phyloP scores from a whole-genome alignment of 2,113 vertebrate species.

The Eptesicus fuscus region DNA sequence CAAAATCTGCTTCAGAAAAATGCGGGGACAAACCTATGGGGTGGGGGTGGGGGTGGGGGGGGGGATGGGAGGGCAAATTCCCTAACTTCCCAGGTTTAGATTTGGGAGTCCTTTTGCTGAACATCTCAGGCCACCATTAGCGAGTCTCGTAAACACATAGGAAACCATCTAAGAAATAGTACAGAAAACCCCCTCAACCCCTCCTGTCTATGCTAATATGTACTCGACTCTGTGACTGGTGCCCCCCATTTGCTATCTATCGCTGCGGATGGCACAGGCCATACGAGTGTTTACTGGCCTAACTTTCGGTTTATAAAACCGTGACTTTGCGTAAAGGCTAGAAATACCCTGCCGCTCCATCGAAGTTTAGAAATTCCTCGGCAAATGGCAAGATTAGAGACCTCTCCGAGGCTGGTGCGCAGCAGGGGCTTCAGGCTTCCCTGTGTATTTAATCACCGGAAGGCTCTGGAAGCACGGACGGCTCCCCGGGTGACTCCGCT shows the following conservation, averaged over 20 bases:
- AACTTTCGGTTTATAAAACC: background rate
- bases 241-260: too few relatives aligned
- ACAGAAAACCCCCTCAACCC: background rate
- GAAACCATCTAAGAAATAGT: background rate
- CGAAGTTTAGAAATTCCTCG: background rate
- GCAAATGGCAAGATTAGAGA: background rate
- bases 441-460: too few relatives aligned
- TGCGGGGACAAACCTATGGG: background rate
- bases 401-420: background rate
- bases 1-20: background rate
- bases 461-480: background rate
- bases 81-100: too few relatives aligned
- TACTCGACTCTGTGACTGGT: background rate
- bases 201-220: background rate
- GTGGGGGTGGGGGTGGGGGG: accelerated
- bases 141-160: background rate
- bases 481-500: accelerated
- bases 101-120: background rate
- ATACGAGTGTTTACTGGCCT: background rate
- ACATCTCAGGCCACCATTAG: background rate
- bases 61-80: background rate
- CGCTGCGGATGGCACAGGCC: background rate
- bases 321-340: background rate
- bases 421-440: background rate
- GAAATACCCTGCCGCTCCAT: background rate